Evolutionary conservation across 2,797 vertebrate genomes (phyloP), one percentile per base, ranked within the genome.

Genomic region (Buphagus erythrorhynchus): DNA sequence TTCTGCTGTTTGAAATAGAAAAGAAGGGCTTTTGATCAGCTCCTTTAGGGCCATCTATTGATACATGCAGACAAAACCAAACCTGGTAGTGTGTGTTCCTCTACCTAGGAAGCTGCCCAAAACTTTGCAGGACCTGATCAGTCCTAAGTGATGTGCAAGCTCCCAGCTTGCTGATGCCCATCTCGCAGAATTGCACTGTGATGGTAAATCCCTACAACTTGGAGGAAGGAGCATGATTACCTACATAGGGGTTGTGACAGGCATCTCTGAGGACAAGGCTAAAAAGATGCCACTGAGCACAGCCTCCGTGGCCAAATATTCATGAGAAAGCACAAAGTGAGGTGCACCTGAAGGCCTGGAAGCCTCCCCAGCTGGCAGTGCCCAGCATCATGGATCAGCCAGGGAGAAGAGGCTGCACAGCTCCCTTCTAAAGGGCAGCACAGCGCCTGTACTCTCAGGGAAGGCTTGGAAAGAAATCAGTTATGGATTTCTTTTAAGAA

Each of bases 381-480:
- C 35, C 45, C 40, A 46, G 3, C 40, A 29, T 59, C 0, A 0
- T 11, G 36, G n/a, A 43, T 51, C 29, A 72, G 6, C 16, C 0
- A 0, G 6, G 51, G 48, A 78, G 42, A 31, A 72, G 38, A 54
- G n/a, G 22, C 38, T 49, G 16, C 6, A 1, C 1, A 4, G 43
- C 13, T 54, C 35, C 0, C 0, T 61, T 79, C 46, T 29, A 51
- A 93, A 81, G 58, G 62, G 46, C 31, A 62, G 42, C 35, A 43
- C 25, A 66, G 45, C 68, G 58, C 1, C 0, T 25, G 24, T 38
- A 21, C 48, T 86, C n/a, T 38, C 40, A 52, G 48, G 35, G 49
- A 45, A 65, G 20, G 31, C 26, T 84, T 2, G 0, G 15, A 72
- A 86, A 79, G 38, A 36, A 59, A 51, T 81, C 29, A 35, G 12